phyloP scores from a whole-genome alignment of 2,113 vertebrate genomes.

The Lethenteron reissneri region DNA sequence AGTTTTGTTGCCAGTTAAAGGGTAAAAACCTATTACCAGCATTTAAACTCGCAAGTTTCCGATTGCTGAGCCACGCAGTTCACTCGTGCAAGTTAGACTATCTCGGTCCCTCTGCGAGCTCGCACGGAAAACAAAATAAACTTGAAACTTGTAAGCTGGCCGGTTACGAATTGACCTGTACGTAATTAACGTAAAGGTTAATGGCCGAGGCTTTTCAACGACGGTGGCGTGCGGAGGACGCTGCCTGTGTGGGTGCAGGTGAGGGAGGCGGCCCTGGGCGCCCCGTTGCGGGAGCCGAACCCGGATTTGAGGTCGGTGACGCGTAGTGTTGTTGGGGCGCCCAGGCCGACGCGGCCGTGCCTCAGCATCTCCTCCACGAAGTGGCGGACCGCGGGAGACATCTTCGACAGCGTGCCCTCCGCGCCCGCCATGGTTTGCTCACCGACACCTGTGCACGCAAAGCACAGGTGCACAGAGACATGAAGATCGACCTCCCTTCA shows the following conservation, averaged over 20 bases:
- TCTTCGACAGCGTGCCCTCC: constrained; percentile 71
- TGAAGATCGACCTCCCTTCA: too few species aligned
- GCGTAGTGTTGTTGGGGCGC: constrained; percentile 73
- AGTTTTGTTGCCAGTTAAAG: too few species aligned
- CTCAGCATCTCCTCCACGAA: constrained; percentile 71
- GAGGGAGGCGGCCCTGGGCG: background rate
- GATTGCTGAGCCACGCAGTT: too few species aligned
- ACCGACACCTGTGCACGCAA: too few species aligned
- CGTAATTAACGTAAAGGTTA: constrained; percentile 2
- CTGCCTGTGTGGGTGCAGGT: background rate
- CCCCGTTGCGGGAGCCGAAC: constrained; percentile 17
- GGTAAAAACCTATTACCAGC: too few species aligned
- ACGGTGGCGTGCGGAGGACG: background rate
- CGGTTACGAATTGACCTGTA: background rate
- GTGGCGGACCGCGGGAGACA: constrained; percentile 62
- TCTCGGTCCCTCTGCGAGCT: background rate
- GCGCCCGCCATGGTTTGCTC: constrained; percentile 11
- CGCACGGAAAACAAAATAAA: background rate
- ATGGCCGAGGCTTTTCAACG: background rate
- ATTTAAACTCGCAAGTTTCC: too few species aligned
- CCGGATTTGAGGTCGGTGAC: constrained; percentile 94
- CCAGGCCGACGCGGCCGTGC: constrained; percentile 77
- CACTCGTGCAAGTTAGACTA: too few species aligned
- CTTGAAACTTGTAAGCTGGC: background rate
- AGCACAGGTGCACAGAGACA: too few species aligned